phyloP scores from a whole-genome alignment of 2,888 invertebrate genomes.

The Schrankia costaestrigalis region DNA sequence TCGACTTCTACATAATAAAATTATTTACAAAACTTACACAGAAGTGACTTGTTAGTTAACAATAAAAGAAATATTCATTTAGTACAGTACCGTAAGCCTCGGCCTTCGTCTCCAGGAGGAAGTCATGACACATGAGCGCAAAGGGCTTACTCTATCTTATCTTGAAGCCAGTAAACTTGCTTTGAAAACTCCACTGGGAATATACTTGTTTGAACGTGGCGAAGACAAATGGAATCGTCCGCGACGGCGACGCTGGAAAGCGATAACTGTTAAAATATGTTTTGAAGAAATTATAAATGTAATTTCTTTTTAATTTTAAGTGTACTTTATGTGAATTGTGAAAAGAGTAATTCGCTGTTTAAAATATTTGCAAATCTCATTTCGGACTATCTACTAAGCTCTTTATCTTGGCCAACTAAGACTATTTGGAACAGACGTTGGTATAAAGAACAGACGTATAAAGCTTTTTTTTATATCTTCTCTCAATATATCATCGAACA shows the following conservation, averaged over 20 bases:
- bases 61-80: conserved; percentile 23
- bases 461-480: no score
- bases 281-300: conserved; percentile 22
- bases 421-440: no score
- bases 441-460: no score
- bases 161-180: conserved; percentile 62
- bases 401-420: no score
- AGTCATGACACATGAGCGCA: conserved; percentile 61
- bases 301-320: conserved; percentile 35
- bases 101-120: conserved; percentile 44
- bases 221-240: conserved; percentile 65
- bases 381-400: no score
- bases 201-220: conserved; percentile 53
- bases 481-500: no score
- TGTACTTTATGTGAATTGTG: no score
- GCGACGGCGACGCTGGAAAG: conserved; percentile 45
- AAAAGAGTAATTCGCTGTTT: no score
- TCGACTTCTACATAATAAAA: no score
- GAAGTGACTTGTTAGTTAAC: not conserved
- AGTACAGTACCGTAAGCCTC: conserved; percentile 25
- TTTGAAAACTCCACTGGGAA: conserved; percentile 64
- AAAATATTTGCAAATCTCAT: no score
- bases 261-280: conserved; percentile 52
- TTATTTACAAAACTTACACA: no score
- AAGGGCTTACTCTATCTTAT: conserved; percentile 70